Conservation (phyloP, 2,888 invertebrate species). For the Minunthozetes semirufus region DNA sequence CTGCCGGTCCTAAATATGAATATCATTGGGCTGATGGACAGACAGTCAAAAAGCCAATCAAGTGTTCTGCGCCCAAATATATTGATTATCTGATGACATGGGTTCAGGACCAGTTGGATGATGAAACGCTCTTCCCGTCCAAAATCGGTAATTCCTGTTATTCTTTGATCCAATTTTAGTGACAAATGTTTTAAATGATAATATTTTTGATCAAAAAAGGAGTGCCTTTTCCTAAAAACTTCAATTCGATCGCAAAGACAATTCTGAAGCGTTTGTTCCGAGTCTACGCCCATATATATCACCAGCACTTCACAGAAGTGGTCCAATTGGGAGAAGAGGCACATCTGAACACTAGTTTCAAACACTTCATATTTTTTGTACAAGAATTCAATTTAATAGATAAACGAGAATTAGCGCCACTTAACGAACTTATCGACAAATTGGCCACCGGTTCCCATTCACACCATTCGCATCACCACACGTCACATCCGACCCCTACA, state of each 20-base stretch:
- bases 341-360: slow-evolving; percentile 97
- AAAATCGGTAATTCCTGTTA: slow-evolving; percentile 66
- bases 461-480: not conserved
- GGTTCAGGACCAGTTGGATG: slow-evolving; percentile 98
- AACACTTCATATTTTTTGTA: slow-evolving; percentile 97
- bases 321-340: slow-evolving; percentile 97
- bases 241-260: slow-evolving; percentile 91
- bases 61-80: slow-evolving; percentile 97
- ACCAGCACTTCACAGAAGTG: slow-evolving; percentile 97
- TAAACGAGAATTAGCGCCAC: slow-evolving; percentile 86
- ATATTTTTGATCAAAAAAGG: slow-evolving; percentile 54
- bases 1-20: slow-evolving; percentile 97
- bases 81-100: slow-evolving; percentile 99
- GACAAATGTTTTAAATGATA: not conserved
- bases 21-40: slow-evolving; percentile 99
- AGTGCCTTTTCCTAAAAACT: slow-evolving; percentile 96
- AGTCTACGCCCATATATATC: slow-evolving; percentile 99
- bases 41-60: slow-evolving; percentile 95
- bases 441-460: slow-evolving; percentile 54
- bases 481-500: not conserved
- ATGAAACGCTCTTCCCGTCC: slow-evolving; percentile 94
- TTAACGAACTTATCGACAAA: slow-evolving; percentile 95
- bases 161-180: not conserved
- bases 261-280: slow-evolving; percentile 95
- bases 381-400: slow-evolving; percentile 97